Evolutionary conservation across 2,797 vertebrate genomes (phyloP).

Genomic region (Oophaga sylvatica): DNA sequence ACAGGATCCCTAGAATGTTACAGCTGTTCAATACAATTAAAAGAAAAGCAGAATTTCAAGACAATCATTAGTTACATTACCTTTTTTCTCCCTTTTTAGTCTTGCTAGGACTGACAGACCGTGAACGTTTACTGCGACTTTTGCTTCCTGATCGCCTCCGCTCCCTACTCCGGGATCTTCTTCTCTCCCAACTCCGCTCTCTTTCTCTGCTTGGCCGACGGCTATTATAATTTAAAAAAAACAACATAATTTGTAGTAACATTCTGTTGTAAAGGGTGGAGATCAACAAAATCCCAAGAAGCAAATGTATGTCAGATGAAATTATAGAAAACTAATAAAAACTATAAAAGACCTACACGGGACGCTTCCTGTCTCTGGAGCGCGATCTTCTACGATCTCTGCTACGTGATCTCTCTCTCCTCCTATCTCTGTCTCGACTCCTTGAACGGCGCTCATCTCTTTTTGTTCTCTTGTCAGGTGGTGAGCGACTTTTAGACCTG

Average conservation of each 20-base stretch:
- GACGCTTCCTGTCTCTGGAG: constrained; percentile 90
- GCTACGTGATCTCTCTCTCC: constrained; percentile 79
- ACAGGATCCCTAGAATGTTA: neutral
- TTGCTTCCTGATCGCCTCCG: constrained; percentile 78
- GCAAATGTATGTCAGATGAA: no score
- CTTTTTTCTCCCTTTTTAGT: constrained; percentile 86
- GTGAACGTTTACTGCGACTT: constrained; percentile 84
- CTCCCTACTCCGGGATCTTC: constrained; percentile 82
- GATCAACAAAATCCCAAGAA: neutral
- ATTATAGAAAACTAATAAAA: neutral
- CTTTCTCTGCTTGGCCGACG: constrained; percentile 93
- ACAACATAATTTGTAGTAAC: neutral
- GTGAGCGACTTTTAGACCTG: constrained; percentile 91
- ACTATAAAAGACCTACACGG: constrained; percentile 73
- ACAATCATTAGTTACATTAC: constrained; percentile 65
- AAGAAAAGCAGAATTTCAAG: neutral
- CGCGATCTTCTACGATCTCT: constrained; percentile 80
- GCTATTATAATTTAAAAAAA: neutral
- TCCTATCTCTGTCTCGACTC: constrained; percentile 85
- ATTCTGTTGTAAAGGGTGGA: neutral
- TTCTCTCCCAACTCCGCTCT: constrained; percentile 89
- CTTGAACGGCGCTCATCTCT: constrained; percentile 84
- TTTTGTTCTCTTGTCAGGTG: constrained; percentile 90
- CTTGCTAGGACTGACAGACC: constrained; percentile 85
- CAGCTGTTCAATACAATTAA: neutral